Evolutionary conservation across 2,888 invertebrate species (phyloP).

Genomic region (Zhuqinia jingwanae): DNA sequence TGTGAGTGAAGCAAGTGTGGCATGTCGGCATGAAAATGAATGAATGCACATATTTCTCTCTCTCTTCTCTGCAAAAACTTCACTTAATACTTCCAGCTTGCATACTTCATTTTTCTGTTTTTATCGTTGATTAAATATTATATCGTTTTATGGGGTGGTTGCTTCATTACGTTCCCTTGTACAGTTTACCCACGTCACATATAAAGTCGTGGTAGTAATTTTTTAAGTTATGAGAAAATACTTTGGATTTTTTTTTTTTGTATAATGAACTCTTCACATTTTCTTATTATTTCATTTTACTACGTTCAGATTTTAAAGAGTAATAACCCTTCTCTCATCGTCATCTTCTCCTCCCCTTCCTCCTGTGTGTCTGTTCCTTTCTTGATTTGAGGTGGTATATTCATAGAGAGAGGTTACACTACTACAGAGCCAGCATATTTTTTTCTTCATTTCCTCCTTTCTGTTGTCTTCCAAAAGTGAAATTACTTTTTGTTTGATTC

Average conservation of each 20-base stretch:
- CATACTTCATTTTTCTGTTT: slow-evolving; percentile 49
- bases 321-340: slow-evolving; percentile 8
- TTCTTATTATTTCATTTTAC: slow-evolving; percentile 21
- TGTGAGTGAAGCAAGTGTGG: slow-evolving; percentile 5
- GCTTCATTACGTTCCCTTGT: slow-evolving; percentile 50
- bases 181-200: not conserved
- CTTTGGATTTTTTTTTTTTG: no score
- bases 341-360: no score
- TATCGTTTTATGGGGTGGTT: slow-evolving; percentile 64
- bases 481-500: slow-evolving; percentile 46
- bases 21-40: slow-evolving; percentile 14
- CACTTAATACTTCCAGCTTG: slow-evolving; percentile 2
- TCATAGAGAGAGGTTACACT: not conserved
- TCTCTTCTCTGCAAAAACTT: slow-evolving; percentile 2
- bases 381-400: slow-evolving; percentile 12
- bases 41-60: slow-evolving; percentile 26
- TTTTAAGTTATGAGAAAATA: slow-evolving; percentile 26
- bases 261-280: not conserved
- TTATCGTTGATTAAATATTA: slow-evolving; percentile 69
- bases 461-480: slow-evolving; percentile 17
- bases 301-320: slow-evolving; percentile 44
- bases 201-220: slow-evolving; percentile 25
- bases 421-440: no score
- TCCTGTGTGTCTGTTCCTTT: not conserved
- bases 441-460: not conserved